Conservation (phyloP, 2,113 vertebrate species). For the Ptilonorhynchus violaceus region DNA sequence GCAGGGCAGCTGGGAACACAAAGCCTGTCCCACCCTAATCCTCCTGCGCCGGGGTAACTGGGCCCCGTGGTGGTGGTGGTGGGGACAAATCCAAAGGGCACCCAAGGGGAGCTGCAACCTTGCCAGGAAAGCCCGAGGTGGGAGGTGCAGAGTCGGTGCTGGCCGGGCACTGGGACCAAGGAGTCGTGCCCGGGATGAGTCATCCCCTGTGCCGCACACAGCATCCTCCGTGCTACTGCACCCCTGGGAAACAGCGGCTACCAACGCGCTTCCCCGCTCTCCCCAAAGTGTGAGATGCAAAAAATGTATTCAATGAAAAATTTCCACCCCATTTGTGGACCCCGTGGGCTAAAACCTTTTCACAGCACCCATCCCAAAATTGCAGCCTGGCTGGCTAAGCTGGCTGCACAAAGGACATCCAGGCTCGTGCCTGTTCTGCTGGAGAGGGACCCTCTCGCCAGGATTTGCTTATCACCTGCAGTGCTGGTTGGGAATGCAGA, state of each 20-base stretch:
- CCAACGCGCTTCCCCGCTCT: not conserved
- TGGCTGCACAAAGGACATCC: not conserved
- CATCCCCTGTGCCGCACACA: not conserved
- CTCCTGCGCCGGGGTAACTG: not conserved
- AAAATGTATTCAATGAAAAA: constrained; percentile 9
- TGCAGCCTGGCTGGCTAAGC: not conserved
- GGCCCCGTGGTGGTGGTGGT: not conserved
- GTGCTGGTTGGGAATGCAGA: constrained; percentile 48
- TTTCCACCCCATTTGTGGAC: constrained; percentile 36
- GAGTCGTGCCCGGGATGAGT: not conserved
- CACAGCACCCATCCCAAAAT: not conserved
- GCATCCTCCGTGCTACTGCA: not conserved
- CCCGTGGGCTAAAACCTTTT: not conserved
- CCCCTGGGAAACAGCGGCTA: not conserved
- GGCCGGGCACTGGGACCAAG: not conserved
- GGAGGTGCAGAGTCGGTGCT: not conserved
- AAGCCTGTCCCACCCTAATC: not conserved
- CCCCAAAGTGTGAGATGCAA: not conserved
- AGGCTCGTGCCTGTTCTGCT: not conserved
- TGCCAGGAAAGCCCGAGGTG: not conserved
- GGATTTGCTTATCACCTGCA: constrained; percentile 43
- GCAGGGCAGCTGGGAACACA: not conserved
- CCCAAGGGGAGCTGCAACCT: not conserved
- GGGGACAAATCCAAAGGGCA: not conserved
- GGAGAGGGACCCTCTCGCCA: not conserved